Evolutionary conservation across 2,888 invertebrate species (phyloP).

Genomic region (Spisula solida): DNA sequence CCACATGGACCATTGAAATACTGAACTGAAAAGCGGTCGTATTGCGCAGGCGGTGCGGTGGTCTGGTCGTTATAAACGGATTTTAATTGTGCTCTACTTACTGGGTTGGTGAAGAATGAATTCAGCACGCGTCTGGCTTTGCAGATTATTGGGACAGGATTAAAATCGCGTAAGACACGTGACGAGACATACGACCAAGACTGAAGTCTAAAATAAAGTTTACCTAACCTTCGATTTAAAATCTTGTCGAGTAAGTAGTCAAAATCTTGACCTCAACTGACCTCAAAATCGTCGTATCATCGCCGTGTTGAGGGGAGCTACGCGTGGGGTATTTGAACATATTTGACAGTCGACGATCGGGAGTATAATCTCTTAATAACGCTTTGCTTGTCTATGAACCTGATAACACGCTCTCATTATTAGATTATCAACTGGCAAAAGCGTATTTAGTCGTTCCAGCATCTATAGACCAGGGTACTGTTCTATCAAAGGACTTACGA

Average conservation of each 20-base stretch:
- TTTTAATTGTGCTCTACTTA: too few species aligned
- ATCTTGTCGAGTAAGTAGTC: conserved; percentile 41
- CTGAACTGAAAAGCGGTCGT: too few species aligned
- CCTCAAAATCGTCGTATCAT: conserved; percentile 43
- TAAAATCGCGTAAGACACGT: conserved; percentile 3
- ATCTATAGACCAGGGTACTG: too few species aligned
- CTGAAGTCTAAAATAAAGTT: conserved; percentile 35
- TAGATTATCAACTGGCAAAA: background rate
- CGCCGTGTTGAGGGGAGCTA: conserved; percentile 15
- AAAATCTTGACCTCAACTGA: conserved; percentile 44
- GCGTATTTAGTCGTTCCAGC: too few species aligned
- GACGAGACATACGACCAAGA: conserved; percentile 26
- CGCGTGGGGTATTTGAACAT: conserved; percentile 48
- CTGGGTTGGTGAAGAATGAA: background rate
- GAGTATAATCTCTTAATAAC: conserved; percentile 32
- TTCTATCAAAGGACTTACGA: too few species aligned
- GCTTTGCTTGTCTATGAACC: conserved; percentile 15
- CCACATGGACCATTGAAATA: too few species aligned
- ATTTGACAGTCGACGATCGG: conserved; percentile 36
- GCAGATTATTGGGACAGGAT: background rate
- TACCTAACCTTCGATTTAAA: conserved; percentile 40
- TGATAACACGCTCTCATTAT: background rate
- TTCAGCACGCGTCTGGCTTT: background rate
- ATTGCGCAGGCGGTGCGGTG: too few species aligned
- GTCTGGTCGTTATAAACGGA: too few species aligned